A percentile compares a stretch with the other conserved stretches of the same genome.
Evolutionary conservation across 2,113 vertebrate species (phyloP).

Genomic region (Lethenteron reissneri): DNA sequence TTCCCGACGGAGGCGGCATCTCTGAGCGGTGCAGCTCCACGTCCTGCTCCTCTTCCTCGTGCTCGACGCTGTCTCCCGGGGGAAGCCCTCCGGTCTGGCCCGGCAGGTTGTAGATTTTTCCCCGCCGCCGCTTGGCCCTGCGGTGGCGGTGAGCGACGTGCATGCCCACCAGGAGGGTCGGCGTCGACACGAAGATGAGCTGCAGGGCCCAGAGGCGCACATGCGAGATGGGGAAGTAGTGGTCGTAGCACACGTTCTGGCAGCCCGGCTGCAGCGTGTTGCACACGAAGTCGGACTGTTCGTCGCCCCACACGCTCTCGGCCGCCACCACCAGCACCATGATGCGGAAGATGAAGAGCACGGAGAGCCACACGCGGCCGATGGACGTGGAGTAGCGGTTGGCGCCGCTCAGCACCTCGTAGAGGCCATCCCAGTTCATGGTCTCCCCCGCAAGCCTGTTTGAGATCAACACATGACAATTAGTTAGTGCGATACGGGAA

Average conservation of each 20-base stretch:
- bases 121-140: too few species aligned
- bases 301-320: constrained; percentile 4
- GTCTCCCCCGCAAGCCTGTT: background rate
- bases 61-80: too few species aligned
- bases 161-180: background rate
- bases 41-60: too few species aligned
- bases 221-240: constrained; percentile 1
- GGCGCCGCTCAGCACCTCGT: constrained; percentile 4
- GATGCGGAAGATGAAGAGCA: constrained; percentile 3
- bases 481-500: too few species aligned
- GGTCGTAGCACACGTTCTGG: constrained; percentile 4
- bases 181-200: constrained; percentile 3
- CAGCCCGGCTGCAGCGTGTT: constrained; percentile 5
- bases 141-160: background rate
- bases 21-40: too few species aligned
- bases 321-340: constrained; percentile 6
- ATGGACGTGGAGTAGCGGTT: constrained; percentile 2
- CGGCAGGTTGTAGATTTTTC: too few species aligned
- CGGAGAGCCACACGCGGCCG: constrained; percentile 6
- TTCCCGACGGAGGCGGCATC: too few species aligned
- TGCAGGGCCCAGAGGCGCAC: constrained; percentile 2
- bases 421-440: constrained; percentile 5
- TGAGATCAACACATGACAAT: too few species aligned
- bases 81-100: too few species aligned
- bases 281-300: background rate